Evolutionary conservation across 2,888 invertebrate genomes (phyloP), one percentile per base, ranked within the genome.

Genomic region (Piscicola geometra): DNA sequence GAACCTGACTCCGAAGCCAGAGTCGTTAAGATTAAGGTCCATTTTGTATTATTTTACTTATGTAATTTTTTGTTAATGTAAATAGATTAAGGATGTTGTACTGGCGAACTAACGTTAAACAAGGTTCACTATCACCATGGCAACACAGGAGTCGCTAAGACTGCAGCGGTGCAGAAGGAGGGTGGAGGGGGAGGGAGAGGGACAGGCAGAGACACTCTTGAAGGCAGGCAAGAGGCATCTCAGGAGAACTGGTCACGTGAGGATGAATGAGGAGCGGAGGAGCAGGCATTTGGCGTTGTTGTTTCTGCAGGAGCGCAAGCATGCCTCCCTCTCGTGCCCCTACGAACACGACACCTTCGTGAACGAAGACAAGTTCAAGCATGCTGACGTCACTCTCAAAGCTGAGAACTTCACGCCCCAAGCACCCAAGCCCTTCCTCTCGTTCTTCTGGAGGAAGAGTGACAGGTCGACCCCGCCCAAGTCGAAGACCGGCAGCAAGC

Each of bases 221-320:
- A 56, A 56, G 32, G 36, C 30, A 25, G 52, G 36, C 21, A 35
- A 33, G 52, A 9, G 33, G 33, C 66, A n/a, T 28, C 21, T 30
- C 2, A 12, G 60, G 12, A 66, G 36, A 35, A 36, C 35, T 30
- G n/a, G 21, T n/a, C n/a, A n/a, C 25, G n/a, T 25, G 33, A 66
- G 35, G 2, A 1, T 28, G 74, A 66, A 36, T 9, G 66, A 41
- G 9, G 33, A 52, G 74, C 5, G 64, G 25, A 60, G 64, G 32
- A 32, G 9, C 25, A 35, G 41, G 33, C 60, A 15, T 5, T 25
- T 56, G 60, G 3, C n/a, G n/a, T 21, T 56, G 60, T 3, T 56
- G 21, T 56, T 56, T 21, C 60, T 56, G 60, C 60, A 56, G n/a
- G 60, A 56, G n/a, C 60, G 25, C n/a, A 56, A 56, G 3, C 60